phyloP scores from a whole-genome alignment of 2,888 invertebrate species.

The Lacanobia oleracea region DNA sequence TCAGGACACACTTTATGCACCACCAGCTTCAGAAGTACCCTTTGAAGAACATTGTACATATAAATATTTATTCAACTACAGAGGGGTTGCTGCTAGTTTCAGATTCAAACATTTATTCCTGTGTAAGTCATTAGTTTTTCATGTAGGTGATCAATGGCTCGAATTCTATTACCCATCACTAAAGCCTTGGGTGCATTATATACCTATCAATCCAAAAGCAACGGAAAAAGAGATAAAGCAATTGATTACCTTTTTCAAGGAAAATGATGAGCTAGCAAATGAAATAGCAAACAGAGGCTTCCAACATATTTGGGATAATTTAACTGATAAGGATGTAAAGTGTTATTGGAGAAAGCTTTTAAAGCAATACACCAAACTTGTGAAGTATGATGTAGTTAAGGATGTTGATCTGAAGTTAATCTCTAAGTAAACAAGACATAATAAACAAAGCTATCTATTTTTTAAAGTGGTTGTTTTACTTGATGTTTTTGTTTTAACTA shows the following conservation, averaged over 20 bases:
- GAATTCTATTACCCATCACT: slow-evolving; percentile 98
- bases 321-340: slow-evolving; percentile 94
- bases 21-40: slow-evolving; percentile 96
- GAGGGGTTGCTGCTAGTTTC: slow-evolving; percentile 99
- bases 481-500: neutral
- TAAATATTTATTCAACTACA: slow-evolving; percentile 98
- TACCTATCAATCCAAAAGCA: slow-evolving; percentile 94
- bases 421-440: slow-evolving; percentile 18
- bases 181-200: slow-evolving; percentile 98
- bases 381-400: slow-evolving; percentile 92
- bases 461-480: slow-evolving; percentile 18
- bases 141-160: slow-evolving; percentile 98
- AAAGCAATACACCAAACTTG: slow-evolving; percentile 93
- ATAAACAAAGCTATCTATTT: slow-evolving; percentile 11
- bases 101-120: slow-evolving; percentile 98
- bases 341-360: slow-evolving; percentile 97
- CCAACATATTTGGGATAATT: slow-evolving; percentile 95
- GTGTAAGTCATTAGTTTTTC: slow-evolving; percentile 97
- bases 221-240: slow-evolving; percentile 93
- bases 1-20: slow-evolving; percentile 96
- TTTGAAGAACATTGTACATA: slow-evolving; percentile 98
- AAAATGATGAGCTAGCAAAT: slow-evolving; percentile 93
- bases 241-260: slow-evolving; percentile 93
- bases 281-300: slow-evolving; percentile 96
- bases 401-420: slow-evolving; percentile 88